Base-by-base conservation (phyloP, 2,888 invertebrate genomes). In the Phyto melanocephala region DNA sequence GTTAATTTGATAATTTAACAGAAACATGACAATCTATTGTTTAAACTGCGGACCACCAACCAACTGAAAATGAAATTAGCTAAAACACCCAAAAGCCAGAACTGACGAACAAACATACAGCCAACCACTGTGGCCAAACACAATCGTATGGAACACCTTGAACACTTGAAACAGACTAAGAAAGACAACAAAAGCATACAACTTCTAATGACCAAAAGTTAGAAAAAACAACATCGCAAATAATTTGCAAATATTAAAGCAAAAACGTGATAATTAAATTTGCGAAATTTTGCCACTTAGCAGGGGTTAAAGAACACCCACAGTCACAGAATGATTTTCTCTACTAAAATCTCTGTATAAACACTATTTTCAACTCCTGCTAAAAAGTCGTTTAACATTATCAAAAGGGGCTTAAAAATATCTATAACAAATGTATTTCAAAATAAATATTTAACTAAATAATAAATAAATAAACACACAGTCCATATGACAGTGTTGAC, bases 1-100 rank as follows among this genome's bases (percentile, higher is more conserved):
- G 87, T 86, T 87, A 87, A 88, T 88, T 86, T 87, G 86, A 77
- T 85, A 87, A 87, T 88, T 88, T 86, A 68, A 60, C 84, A 85
- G 84, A 65, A 80, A 76, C 75, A 77, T 78, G 81, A 82, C 74
- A 75, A 54, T 68, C 67, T 71, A 78, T 77, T 85, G 85, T 86
- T 86, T 84, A 77, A 50, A 54, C 22, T 37, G 45, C 35, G n/a
- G 68, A 56, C 72, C 63, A 56, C 67, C 70, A 72, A 52, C 79
- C 81, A 80, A 67, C 24, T 28, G 28, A 3, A 28, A 28, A 28
- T 6, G 6, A 28, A 28, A 28, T 6, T 45, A 60, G 50, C 58
- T 67, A 71, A 70, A 71, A 81, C 85, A 85, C 82, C 84, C 84
- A 86, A 15, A 24, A 42, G 20, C 20, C 17, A 11, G 22, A 2